Conservation (phyloP, 2,888 invertebrate genomes). For the Drosophila peninsularis region DNA sequence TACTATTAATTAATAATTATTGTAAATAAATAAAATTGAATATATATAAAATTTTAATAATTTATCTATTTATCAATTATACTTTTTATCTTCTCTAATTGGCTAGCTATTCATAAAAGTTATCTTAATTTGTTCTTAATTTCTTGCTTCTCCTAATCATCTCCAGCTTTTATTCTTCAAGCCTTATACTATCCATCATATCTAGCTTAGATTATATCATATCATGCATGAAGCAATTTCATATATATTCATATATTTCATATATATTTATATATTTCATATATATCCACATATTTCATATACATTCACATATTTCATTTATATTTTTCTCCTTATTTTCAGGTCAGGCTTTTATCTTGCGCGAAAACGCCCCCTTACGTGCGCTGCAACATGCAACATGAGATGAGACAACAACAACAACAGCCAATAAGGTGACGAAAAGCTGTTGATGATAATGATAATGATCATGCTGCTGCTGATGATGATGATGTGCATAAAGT, state of each 20-base stretch:
- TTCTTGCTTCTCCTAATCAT: neutral
- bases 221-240: no score
- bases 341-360: neutral
- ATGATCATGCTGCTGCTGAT: constrained; percentile 8
- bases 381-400: constrained; percentile 17
- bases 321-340: neutral
- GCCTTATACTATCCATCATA: no score
- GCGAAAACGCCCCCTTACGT: neutral
- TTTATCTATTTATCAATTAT: neutral
- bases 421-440: constrained; percentile 4
- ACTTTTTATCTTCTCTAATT: neutral
- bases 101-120: neutral
- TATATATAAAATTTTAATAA: neutral
- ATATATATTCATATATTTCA: no score
- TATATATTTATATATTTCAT: no score
- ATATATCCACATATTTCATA: no score
- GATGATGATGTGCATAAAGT: constrained; percentile 40
- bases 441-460: constrained; percentile 2
- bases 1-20: neutral
- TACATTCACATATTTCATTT: no score
- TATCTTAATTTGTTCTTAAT: neutral
- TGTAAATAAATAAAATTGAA: neutral
- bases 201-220: no score
- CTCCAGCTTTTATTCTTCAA: neutral
- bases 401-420: constrained; percentile 5